Percentiles rank a stretch among this genome's conserved stretches.
phyloP scores from a whole-genome alignment of 1,140 invertebrate genomes.

The Tyrophagus putrescentiae region DNA sequence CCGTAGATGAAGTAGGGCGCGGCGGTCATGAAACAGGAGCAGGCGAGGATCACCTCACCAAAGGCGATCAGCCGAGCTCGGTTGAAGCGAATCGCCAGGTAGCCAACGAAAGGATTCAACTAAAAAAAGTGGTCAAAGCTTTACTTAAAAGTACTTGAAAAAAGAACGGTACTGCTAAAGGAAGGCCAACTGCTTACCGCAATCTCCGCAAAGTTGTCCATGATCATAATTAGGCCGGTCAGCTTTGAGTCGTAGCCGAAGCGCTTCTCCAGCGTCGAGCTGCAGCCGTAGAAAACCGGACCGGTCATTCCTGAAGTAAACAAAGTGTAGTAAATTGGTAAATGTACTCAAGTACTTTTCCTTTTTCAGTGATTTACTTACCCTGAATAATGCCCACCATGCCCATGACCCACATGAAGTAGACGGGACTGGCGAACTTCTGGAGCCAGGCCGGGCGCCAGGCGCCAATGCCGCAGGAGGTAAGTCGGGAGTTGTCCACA shows the following conservation, averaged over 20 bases:
- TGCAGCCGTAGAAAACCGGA: slow-evolving; percentile 57
- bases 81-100: slow-evolving; percentile 49
- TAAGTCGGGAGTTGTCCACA: neutral
- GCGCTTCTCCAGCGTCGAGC: slow-evolving; percentile 61
- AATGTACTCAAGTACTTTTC: too few species aligned
- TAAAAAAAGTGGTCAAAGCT: neutral
- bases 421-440: slow-evolving; percentile 57
- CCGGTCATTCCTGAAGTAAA: slow-evolving; percentile 53
- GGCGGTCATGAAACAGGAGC: slow-evolving; percentile 48
- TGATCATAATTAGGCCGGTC: slow-evolving; percentile 40
- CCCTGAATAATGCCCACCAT: slow-evolving; percentile 53
- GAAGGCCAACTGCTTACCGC: slow-evolving; percentile 11
- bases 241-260: slow-evolving; percentile 60
- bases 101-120: slow-evolving; percentile 39
- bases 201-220: slow-evolving; percentile 25
- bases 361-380: too few species aligned
- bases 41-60: slow-evolving; percentile 49
- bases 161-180: neutral
- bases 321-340: too few species aligned
- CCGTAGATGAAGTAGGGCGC: slow-evolving; percentile 53
- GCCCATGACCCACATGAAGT: slow-evolving; percentile 54
- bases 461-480: slow-evolving; percentile 42
- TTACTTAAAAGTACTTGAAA: too few species aligned
- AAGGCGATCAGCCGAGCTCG: slow-evolving; percentile 50
- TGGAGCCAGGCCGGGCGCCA: slow-evolving; percentile 47